Base-by-base conservation (phyloP, 2,888 invertebrate species). In the Xestia c-nigrum region DNA sequence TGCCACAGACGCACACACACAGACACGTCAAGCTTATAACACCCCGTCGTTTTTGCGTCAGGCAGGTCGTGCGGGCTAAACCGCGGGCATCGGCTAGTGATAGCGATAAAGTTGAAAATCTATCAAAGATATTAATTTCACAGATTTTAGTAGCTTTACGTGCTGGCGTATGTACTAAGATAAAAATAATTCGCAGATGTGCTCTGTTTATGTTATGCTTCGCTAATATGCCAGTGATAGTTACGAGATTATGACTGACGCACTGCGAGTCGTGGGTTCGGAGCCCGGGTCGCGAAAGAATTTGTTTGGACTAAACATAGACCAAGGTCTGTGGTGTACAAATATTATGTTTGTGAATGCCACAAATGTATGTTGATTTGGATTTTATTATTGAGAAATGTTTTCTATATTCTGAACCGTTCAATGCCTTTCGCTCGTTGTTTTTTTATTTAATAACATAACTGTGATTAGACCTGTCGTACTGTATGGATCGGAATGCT, bases 101-200 rank as follows among this genome's bases (percentile, higher is more conserved):
- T 46, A 46, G 1, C 46, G 46, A 46, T 46, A 46, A 46, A 46
- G 10, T 12, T 46, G 46, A 46, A 46, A 40, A 43, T 43, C 43
- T 43, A 43, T 43, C 9, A 43, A 43, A 43, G 43, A 43, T 14
- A 47, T n/a, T n/a, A n/a, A n/a, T n/a, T n/a, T n/a, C n/a, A n/a
- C n/a, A 50, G 50, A 19, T 50, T 50, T 2, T 19, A 19, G 16
- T 50, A 50, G 50, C 50, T 19, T 52, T 2, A 7, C 21, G 9
- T 9, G 3, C 7, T 19, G 6, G 19, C 50, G 50, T 50, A 1
- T 7, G 50, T 67, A 59, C 47, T 21, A 63, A 78, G 78, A 81
- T 72, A 84, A 82, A 84, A 85, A 85, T 84, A 84, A 85, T 82
- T 78, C 21, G 82, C 85, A 85, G 78, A 78, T 82, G 78, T 57